Conservation (phyloP, 2,113 vertebrate species). For the Bettongia penicillata region DNA sequence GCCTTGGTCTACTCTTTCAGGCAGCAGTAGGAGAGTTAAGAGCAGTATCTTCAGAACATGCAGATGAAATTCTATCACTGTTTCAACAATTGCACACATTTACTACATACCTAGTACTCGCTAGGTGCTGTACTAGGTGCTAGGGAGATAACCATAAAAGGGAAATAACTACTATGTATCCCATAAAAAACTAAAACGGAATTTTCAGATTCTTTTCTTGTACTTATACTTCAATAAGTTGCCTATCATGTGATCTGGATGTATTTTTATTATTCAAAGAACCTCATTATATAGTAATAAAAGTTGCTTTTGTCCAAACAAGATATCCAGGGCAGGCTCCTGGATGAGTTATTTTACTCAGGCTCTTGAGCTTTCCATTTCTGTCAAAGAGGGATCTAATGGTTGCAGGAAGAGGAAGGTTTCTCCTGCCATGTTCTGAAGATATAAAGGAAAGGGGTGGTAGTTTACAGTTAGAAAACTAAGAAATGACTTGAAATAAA, state of each 20-base stretch:
- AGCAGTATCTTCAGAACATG: too few species aligned
- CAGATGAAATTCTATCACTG: slow-evolving; percentile 31
- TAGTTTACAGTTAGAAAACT: slow-evolving; percentile 15
- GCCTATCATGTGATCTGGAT: slow-evolving; percentile 21
- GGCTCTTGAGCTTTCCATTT: too few species aligned
- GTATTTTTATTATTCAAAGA: slow-evolving; percentile 51
- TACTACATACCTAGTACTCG: background rate
- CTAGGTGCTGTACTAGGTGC: background rate
- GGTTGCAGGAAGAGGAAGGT: too few species aligned
- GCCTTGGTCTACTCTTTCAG: too few species aligned
- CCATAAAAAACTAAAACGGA: slow-evolving; percentile 40
- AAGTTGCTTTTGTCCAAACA: too few species aligned
- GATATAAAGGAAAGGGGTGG: background rate
- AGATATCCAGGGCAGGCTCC: too few species aligned
- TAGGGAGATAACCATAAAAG: background rate
- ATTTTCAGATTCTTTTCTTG: slow-evolving; percentile 32
- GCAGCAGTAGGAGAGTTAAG: too few species aligned
- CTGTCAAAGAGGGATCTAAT: too few species aligned
- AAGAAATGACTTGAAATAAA: background rate
- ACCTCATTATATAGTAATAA: slow-evolving; percentile 31
- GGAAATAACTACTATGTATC: background rate
- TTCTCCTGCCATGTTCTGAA: background rate
- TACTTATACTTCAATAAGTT: slow-evolving; percentile 39
- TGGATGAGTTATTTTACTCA: too few species aligned
- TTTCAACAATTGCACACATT: background rate